These are phyloP conservation scores for Cetoscarus ocellatus DNA, from an alignment of 2,797 vertebrate species.

Conservation along the genomic window DNA sequence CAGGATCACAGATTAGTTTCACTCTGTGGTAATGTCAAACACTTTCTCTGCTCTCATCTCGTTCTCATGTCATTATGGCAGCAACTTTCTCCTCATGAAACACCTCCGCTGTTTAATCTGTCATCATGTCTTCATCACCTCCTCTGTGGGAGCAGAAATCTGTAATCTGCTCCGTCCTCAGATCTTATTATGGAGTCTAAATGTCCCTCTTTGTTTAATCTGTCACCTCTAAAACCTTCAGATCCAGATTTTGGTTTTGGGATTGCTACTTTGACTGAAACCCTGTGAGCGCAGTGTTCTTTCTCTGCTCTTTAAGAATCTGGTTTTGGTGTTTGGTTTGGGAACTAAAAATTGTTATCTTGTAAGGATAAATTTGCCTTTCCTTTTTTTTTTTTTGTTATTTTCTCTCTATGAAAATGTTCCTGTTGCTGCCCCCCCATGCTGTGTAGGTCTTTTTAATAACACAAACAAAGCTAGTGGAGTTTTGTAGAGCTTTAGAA, in stretches of 20 bases:
- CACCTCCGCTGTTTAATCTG: slow-evolving; percentile 38
- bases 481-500: too few relatives aligned
- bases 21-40: slow-evolving; percentile 43
- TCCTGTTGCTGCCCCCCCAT: too few relatives aligned
- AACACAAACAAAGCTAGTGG: too few relatives aligned
- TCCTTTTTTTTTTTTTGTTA: background rate
- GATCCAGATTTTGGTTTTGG: background rate
- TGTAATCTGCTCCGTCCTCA: background rate
- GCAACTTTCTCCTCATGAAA: slow-evolving; percentile 33
- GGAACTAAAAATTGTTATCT: background rate
- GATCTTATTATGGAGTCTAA: background rate
- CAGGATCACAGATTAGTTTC: slow-evolving; percentile 46
- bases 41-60: slow-evolving; percentile 23
- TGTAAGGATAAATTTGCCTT: background rate
- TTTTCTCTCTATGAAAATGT: background rate
- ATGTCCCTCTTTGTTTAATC: background rate
- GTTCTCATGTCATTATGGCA: slow-evolving; percentile 36
- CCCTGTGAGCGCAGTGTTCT: background rate
- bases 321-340: slow-evolving; percentile 10
- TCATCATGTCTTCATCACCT: slow-evolving; percentile 32
- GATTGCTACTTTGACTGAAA: slow-evolving; percentile 10
- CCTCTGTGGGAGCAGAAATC: slow-evolving; percentile 26
- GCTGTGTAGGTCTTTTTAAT: too few relatives aligned
- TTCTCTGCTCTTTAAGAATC: slow-evolving; percentile 10
- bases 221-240: background rate